Evolutionary conservation across 1,140 invertebrate species (phyloP).

Genomic region (Drosophila miranda): DNA sequence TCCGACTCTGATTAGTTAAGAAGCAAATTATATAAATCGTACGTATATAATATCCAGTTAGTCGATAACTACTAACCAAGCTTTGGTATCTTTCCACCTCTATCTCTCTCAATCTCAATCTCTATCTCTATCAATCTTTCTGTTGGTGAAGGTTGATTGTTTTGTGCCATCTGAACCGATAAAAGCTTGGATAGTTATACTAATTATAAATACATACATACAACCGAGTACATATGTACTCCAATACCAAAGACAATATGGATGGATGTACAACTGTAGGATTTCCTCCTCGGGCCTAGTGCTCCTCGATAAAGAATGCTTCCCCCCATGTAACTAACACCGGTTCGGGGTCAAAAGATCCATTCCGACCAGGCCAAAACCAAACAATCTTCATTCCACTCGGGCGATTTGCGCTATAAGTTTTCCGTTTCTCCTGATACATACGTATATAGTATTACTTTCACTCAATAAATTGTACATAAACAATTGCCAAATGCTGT

Average conservation of each 20-base stretch:
- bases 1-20: not conserved
- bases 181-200: too few relatives aligned
- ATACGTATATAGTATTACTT: not conserved
- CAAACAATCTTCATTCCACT: slow-evolving; percentile 1
- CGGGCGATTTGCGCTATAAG: slow-evolving; percentile 4
- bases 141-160: slow-evolving; percentile 30
- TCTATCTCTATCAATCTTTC: too few relatives aligned
- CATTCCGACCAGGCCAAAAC: not conserved
- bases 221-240: too few relatives aligned
- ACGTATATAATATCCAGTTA: slow-evolving; percentile 10
- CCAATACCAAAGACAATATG: too few relatives aligned
- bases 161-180: not conserved
- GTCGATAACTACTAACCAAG: slow-evolving; percentile 27
- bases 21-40: not conserved
- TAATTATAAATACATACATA: too few relatives aligned
- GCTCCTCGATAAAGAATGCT: slow-evolving; percentile 7
- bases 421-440: slow-evolving; percentile 10
- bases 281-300: not conserved
- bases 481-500: slow-evolving; percentile 36
- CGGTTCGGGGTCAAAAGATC: not conserved
- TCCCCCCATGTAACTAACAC: slow-evolving; percentile 28
- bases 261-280: slow-evolving; percentile 2
- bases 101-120: slow-evolving; percentile 5
- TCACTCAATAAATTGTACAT: slow-evolving; percentile 31
- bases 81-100: slow-evolving; percentile 19